Base-by-base conservation (phyloP, 2,888 invertebrate species). In the Vandiemenella viatica region DNA sequence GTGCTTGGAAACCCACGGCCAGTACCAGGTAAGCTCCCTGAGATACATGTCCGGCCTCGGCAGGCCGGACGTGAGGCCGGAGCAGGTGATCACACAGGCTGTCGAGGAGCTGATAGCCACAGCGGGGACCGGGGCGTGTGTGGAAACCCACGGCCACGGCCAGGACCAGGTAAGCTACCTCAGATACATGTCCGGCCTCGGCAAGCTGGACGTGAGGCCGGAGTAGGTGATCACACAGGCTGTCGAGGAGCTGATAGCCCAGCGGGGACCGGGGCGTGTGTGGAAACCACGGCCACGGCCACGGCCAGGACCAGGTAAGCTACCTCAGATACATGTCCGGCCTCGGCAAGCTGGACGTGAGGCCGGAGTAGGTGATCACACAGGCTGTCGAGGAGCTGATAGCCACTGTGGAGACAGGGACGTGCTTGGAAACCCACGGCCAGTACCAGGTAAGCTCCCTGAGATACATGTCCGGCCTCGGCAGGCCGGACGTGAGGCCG, bases 41-140 rank as follows among this genome's bases (percentile, higher is more conserved):
- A n/a, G n/a, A n/a, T n/a, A n/a, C n/a, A n/a, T 76, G 2, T 79
- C 78, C 49, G 78, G 71, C 2, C 66, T 87, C 41, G 80, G 79
- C 2, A 71, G 70, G 56, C 69, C 73, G 57, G 75, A 73, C 37
- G 66, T 66, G 50, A 66, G 64, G 40, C 65, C 77, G 5, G 69
- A 72, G 44, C 62, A 68, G 26, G 70, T 75, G 1, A 86, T 85
- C 1, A 60, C 64, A 37, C 65, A 63, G 44, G 83, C 83, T 4
- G 83, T 77, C 0, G 67, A 68, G 7, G 71, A 74, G 55, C 65
- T 90, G 43, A 51, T 73, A 1, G 60, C 65, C 2, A 69, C 72
- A 22, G 55, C 80, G 58, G 63, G 43, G 73, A 51, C 50, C 44
- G 55, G 48, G 17, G 46, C 37, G 38, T 53, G 44, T 43, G 56